phyloP scores from a whole-genome alignment of 37 sponge, comb jelly and placozoan species.

The Amphimedon queenslandica region DNA sequence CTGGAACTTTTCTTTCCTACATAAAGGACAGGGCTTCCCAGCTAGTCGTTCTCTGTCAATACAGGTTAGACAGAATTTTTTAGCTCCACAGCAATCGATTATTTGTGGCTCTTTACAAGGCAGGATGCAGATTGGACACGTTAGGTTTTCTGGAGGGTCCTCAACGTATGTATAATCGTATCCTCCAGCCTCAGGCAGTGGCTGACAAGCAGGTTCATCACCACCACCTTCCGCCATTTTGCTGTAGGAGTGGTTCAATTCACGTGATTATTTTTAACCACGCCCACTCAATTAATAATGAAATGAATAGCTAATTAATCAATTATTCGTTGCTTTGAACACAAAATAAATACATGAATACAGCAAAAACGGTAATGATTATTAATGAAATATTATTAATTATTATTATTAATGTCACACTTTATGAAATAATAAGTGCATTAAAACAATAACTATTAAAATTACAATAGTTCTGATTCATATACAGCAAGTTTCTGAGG shows the following conservation, averaged over 20 bases:
- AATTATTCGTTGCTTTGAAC: no score
- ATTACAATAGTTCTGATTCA: slow-evolving; percentile 6
- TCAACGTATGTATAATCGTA: not conserved
- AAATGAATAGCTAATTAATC: no score
- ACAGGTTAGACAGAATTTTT: not conserved
- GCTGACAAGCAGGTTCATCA: not conserved
- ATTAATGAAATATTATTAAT: no score
- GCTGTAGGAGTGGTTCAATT: no score
- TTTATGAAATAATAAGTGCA: not conserved
- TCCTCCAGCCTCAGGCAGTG: not conserved
- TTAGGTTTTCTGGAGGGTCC: not conserved
- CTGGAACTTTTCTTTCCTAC: not conserved
- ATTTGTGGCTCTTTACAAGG: not conserved
- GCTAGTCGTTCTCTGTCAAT: not conserved
- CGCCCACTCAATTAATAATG: no score
- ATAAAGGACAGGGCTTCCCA: not conserved
- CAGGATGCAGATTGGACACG: not conserved
- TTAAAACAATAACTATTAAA: not conserved
- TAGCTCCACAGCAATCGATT: not conserved
- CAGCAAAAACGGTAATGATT: no score
- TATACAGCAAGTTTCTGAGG: not conserved
- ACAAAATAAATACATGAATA: no score
- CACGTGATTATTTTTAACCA: no score
- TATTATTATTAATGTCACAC: not conserved
- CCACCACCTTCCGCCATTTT: no score